Base-by-base conservation (phyloP, 2,113 vertebrate species). In the Eptatretus burgeri region DNA sequence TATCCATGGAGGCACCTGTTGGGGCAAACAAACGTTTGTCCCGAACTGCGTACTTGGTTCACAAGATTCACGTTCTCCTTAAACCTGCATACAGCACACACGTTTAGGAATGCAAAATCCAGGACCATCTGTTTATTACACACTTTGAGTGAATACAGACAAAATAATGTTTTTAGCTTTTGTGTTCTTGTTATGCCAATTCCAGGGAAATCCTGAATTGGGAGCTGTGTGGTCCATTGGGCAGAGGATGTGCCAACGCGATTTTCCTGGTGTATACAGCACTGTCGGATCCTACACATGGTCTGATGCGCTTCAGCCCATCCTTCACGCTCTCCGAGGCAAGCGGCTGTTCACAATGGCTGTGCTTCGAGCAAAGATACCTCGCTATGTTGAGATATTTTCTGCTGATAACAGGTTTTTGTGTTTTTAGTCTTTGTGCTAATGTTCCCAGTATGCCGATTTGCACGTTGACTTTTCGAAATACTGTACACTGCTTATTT, bases 271-370 rank as follows among this genome's bases (percentile, higher is more conserved):
- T 10, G 79, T 91, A 76, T 98, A 94, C 67, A 72, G 80, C 2
- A 72, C 82, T 63, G 93, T 98, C 65, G 70, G 69, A 27, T 79
- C 82, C 0, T 76, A 79, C 68, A 85, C 85, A 71, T 95, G 91
- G 89, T 82, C 89, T 0, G 91, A 98, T 71, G 77, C 75, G 1
- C 81, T 95, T 41, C 81, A 83, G 53, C 87, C 85, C 0, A 81
- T 93, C 68, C 93, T 95, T 84, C 88, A 91, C 67, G 81, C 84
- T 1, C 80, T 98, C 51, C 74, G 79, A 93, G 87, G 89, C 94
- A 82, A 68, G 20, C 56, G 11, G 56, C 9, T 10, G 56, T 60
- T 41, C 27, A 41, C 27, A 41, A 41, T 41, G 27, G 27, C 27
- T 41, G 27, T 41, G 27, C 27, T 41, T 41, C 27, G 27, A 41